Evolutionary conservation across 2,797 vertebrate genomes (phyloP).

Genomic region (Lagocephalus sceleratus): DNA sequence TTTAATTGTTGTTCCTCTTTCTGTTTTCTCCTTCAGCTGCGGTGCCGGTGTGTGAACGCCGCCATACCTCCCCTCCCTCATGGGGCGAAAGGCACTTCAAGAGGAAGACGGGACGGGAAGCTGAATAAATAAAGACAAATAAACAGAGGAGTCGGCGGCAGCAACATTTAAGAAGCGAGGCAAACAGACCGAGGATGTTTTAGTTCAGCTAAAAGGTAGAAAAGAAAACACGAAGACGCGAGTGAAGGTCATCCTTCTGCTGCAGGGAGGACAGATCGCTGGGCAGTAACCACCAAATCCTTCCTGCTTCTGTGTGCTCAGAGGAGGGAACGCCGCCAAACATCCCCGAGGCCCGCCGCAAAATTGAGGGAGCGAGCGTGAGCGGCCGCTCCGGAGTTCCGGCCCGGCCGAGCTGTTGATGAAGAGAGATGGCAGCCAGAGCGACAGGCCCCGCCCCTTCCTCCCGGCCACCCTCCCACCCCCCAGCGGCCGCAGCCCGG

Average conservation of each 20-base stretch:
- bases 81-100: too few species aligned
- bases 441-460: conserved; percentile 73
- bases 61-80: too few species aligned
- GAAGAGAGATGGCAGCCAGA: conserved; percentile 85
- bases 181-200: too few species aligned
- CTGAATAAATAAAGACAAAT: too few species aligned
- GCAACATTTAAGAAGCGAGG: too few species aligned
- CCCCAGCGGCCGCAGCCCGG: conserved; percentile 67
- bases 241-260: not conserved
- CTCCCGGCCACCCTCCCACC: conserved; percentile 64
- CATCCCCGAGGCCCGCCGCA: not conserved
- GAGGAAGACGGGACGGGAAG: too few species aligned
- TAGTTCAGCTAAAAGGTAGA: too few species aligned
- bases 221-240: too few species aligned
- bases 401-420: conserved; percentile 74
- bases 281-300: conserved; percentile 18
- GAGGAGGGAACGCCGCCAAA: not conserved
- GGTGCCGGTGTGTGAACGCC: conserved; percentile 13
- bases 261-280: conserved; percentile 78
- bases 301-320: conserved; percentile 2
- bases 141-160: too few species aligned
- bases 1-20: conserved; percentile 16
- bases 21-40: conserved; percentile 37
- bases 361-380: not conserved
- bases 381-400: conserved; percentile 14